phyloP scores from a whole-genome alignment of 37 sponge, comb jelly and placozoan species.

The Axinella damicornis region DNA sequence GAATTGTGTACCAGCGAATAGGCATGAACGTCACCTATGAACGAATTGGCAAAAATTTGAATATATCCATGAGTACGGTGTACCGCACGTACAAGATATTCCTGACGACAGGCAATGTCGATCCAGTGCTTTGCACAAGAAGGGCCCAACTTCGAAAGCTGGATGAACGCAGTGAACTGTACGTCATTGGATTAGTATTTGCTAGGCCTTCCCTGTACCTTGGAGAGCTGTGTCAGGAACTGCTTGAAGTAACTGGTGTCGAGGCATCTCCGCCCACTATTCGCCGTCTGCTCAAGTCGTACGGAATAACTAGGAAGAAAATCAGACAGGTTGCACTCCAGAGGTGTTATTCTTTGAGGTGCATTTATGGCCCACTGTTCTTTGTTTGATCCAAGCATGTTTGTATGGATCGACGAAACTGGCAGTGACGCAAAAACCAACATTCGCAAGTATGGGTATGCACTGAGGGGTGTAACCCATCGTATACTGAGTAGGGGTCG shows the following conservation, averaged over 20 bases:
- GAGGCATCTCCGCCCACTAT: background rate
- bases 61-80: background rate
- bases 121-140: too few relatives aligned
- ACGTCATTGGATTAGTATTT: conserved; percentile 4
- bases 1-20: conserved; percentile 13
- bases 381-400: background rate
- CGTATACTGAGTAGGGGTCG: background rate
- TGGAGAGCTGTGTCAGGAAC: background rate
- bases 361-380: conserved; percentile 10
- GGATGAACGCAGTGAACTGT: conserved; percentile 8
- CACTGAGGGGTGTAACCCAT: conserved; percentile 5
- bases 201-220: conserved; percentile 6
- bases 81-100: background rate
- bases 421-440: background rate
- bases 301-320: conserved; percentile 27
- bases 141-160: background rate
- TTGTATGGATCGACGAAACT: conserved; percentile 48
- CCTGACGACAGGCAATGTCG: background rate
- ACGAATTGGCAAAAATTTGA: conserved; percentile 11
- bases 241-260: background rate
- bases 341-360: conserved; percentile 10
- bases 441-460: conserved; percentile 25
- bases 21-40: background rate
- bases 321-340: conserved; percentile 20
- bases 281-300: background rate